Base-by-base conservation (phyloP, 2,113 vertebrate genomes). In the Holacanthus passer region DNA sequence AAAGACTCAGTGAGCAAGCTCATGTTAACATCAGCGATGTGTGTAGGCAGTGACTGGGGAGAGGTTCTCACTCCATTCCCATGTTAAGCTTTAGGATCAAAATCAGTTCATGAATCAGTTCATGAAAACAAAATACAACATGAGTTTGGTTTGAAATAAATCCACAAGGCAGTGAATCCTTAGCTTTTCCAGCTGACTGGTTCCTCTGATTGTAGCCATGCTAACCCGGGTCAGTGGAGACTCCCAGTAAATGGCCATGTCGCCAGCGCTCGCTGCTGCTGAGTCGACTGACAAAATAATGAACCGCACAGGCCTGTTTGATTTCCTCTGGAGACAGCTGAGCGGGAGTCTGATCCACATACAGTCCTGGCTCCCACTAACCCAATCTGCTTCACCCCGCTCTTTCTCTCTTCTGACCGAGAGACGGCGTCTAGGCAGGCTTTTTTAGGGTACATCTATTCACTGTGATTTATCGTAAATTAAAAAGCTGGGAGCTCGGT, bases 381-480 rank as follows among this genome's bases (percentile, higher is more conserved):
- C 90, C 87, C 91, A 90, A 93, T 93, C 91, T 92, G 74, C 87
- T 82, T 78, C 77, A 82, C 79, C 79, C 75, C 56, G 24, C 77
- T 81, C 82, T 69, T 83, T 77, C 88, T 86, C 69, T 81, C 87
- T 82, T 92, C 89, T 80, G 78, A 88, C 81, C 72, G 14, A 76
- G 77, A 87, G 82, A 85, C 88, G 39, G 71, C 67, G 79, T 92
- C 86, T 90, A 64, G 24, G 11, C 75, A 52, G 32, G 73, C 70
- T 75, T 83, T 91, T 91, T 85, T 86, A 78, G 84, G 90, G 73
- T 86, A 83, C 89, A 92, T 91, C 88, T 77, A 89, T 90, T 88
- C 92, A 80, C 88, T 75, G 73, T 93, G 92, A 94, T 93, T 93
- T 92, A 93, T 92, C 70, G 84, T 87, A 93, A 94, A 94, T 95